phyloP scores from a whole-genome alignment of 1,140 invertebrate genomes.

The Bombus fervidus region DNA sequence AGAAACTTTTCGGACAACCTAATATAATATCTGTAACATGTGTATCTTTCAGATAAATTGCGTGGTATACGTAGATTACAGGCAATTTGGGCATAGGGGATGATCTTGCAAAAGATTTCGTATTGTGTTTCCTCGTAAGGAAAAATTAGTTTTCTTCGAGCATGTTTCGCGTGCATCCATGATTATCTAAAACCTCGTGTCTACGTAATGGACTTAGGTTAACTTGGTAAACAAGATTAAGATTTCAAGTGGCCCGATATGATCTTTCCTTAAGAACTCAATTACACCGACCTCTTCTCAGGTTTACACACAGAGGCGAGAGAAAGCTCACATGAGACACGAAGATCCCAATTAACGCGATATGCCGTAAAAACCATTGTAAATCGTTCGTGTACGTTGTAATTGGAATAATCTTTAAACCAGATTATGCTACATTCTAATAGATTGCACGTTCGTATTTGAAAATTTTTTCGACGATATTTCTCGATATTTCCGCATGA shows the following conservation, averaged over 20 bases:
- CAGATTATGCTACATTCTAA: not conserved
- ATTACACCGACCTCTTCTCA: constrained; percentile 50
- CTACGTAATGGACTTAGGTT: constrained; percentile 62
- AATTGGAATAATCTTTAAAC: not conserved
- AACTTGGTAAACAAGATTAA: constrained; percentile 68
- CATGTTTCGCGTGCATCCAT: constrained; percentile 33
- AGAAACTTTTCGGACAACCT: no score
- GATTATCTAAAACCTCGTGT: constrained; percentile 60
- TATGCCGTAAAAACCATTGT: not conserved
- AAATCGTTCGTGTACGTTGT: not conserved
- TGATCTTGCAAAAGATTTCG: not conserved
- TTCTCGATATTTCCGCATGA: no score
- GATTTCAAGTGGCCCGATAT: constrained; percentile 64
- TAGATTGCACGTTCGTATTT: not conserved
- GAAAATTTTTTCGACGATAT: no score
- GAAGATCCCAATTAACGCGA: constrained; percentile 16
- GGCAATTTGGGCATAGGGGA: not conserved
- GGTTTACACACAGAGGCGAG: not conserved
- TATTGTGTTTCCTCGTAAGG: not conserved
- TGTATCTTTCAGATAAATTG: not conserved
- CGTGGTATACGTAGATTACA: not conserved
- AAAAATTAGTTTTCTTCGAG: constrained; percentile 7
- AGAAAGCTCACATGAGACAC: not conserved
- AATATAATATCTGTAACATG: no score
- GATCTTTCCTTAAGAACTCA: constrained; percentile 68